Evolutionary conservation across 2,888 invertebrate species (phyloP), one percentile per base, ranked within the genome.

Genomic region (Phortica magna): DNA sequence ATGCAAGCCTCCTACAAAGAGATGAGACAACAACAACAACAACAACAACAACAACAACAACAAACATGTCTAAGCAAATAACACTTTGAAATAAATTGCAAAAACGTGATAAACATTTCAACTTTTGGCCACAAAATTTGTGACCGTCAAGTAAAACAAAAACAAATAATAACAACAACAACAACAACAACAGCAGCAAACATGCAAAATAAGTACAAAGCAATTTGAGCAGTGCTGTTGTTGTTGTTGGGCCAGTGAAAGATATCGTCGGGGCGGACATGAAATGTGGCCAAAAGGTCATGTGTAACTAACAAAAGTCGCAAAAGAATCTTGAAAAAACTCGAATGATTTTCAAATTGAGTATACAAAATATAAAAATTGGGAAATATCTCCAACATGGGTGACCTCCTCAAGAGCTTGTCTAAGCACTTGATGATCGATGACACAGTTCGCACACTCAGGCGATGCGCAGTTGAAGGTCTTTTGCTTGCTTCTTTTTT

Each of bases 101-200:
- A 61, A 73, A 73, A 73, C 73, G 73, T 73, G 73, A 73, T 73
- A 73, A 73, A 73, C 59, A 73, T 73, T 73, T 61, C 61, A 73
- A 73, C 55, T 73, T 61, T 73, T 73, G 73, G 73, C 73, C 42
- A 57, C 57, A 39, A 72, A 43, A 43, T 72, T 72, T 72, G 72
- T 72, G 67, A 67, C 67, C 67, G 19, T 67, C 31, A 67, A n/a
- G n/a, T 9, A 64, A 22, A 19, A 64, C 7, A 64, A 31, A 64
- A 31, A 31, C 22, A 64, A 64, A 31, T 31, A 14, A 48, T 12
- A 14, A 9, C 10, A 19, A 64, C n/a, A 42, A 39, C 67, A 9
- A 41, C 39, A 41, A 42, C 17, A 14, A 9, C 64, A 64, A 19
- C 17, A 61, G 6, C 22, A 10, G 7, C 14, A 17, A 59, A 59